Base-by-base conservation (phyloP, 2,888 invertebrate species). In the Dryomyza anilis region DNA sequence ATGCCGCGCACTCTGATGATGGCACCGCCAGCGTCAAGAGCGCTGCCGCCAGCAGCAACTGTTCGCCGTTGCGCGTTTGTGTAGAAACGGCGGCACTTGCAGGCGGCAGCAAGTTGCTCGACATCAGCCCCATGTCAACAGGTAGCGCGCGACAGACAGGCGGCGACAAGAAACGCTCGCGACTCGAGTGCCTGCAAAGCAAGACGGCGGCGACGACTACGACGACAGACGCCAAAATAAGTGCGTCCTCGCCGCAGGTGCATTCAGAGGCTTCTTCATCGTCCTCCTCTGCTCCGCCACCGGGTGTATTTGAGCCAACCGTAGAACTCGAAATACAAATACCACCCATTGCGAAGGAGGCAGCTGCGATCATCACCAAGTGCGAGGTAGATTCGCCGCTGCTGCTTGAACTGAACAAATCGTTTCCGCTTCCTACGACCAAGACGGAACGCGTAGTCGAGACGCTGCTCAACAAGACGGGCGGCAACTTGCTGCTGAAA, bases 241-340 rank as follows among this genome's bases (percentile, higher is more conserved):
- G 10, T 12, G 8, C 50, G n/a, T 23, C 50, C 27, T 53, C 53
- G 29, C 27, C 61, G 27, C 73, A 73, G 12, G 14, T 74, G 6
- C 72, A 72, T 8, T 70, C 72, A 7, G 73, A 77, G 2, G 72
- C 75, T 2, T 69, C 74, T 1, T n/a, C n/a, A n/a, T n/a, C n/a
- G n/a, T n/a, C n/a, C n/a, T 75, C 74, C 3, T 71, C 71, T 2
- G 78, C 76, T 68, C 85, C 84, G 70, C 89, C 89, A 0, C 90
- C 90, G 0, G 90, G 90, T 7, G 87, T 90, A 73, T 91, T 91
- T 78, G 89, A 90, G 76, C 87, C 90, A 1, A 88, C 90, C 2
- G 83, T 89, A 30, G 89, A 89, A 79, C 82, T 89, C 66, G 89
- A 89, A 83, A 86, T 89, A 69, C 88, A 89, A 82, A 88, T 88